A percentile compares a stretch with the other conserved stretches of the same genome.
These are phyloP conservation scores for Corythucha ciliata DNA, from an alignment of 2,888 invertebrate genomes.

Conservation along the genomic window DNA sequence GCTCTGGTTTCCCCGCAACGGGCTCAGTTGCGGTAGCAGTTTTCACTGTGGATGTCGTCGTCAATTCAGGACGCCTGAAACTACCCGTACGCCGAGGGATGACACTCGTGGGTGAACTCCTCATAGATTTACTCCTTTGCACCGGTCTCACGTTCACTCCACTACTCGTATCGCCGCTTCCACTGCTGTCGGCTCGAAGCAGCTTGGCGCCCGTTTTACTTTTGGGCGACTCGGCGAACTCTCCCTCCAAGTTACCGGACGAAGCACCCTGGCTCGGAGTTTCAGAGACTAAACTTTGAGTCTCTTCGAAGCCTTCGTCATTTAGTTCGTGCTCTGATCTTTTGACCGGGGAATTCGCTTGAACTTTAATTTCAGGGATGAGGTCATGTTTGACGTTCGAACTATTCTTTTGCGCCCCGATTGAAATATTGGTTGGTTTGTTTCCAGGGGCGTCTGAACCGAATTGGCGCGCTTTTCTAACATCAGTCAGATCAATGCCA, in stretches of 20 bases:
- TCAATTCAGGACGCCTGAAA: slow-evolving; percentile 40
- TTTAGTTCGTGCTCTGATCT: slow-evolving; percentile 60
- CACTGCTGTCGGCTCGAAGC: slow-evolving; percentile 43
- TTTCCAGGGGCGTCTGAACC: slow-evolving; percentile 26
- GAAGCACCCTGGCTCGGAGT: slow-evolving; percentile 78
- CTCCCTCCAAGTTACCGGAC: slow-evolving; percentile 56
- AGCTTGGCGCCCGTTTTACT: slow-evolving; percentile 42
- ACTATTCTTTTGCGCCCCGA: slow-evolving; percentile 16
- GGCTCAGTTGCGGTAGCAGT: slow-evolving; percentile 9
- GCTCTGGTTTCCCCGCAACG: slow-evolving; percentile 12
- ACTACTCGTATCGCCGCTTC: slow-evolving; percentile 43
- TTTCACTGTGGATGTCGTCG: background rate
- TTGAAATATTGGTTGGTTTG: slow-evolving; percentile 16
- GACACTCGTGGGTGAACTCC: slow-evolving; percentile 37
- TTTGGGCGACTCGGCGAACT: slow-evolving; percentile 47
- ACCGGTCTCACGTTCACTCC: slow-evolving; percentile 38
- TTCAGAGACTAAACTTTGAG: slow-evolving; percentile 77
- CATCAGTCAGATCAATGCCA: slow-evolving; percentile 45
- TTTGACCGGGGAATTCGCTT: slow-evolving; percentile 42
- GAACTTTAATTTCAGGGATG: slow-evolving; percentile 46
- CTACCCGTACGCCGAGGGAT: slow-evolving; percentile 42
- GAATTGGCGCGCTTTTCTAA: slow-evolving; percentile 37
- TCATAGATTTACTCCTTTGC: slow-evolving; percentile 35
- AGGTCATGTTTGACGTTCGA: slow-evolving; percentile 36
- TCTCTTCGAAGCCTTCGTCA: slow-evolving; percentile 86